Conservation (phyloP, 2,113 vertebrate genomes). For the Hemibagrus wyckioides region DNA sequence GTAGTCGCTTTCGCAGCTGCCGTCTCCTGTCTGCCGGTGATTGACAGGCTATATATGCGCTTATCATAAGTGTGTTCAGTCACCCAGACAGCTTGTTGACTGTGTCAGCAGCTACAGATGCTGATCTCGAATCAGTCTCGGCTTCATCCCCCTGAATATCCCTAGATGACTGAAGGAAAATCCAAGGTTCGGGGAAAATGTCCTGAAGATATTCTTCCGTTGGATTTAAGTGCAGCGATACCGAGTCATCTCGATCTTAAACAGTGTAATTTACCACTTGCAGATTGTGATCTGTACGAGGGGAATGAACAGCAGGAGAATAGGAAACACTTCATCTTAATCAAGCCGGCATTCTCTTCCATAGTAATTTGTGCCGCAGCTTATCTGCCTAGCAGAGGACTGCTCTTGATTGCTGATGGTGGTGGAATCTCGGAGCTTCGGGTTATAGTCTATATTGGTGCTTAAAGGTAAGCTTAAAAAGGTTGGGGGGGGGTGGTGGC, state of each 20-base stretch:
- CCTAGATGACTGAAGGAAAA: constrained; percentile 25
- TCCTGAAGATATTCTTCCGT: background rate
- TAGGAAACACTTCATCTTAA: constrained; percentile 43
- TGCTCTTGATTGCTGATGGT: constrained; percentile 47
- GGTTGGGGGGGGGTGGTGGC: too few relatives aligned
- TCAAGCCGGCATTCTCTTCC: constrained; percentile 49
- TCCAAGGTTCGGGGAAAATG: background rate
- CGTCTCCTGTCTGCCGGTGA: constrained; percentile 53
- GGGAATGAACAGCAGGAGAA: constrained; percentile 23
- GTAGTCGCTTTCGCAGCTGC: constrained; percentile 16
- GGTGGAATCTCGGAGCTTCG: constrained; percentile 14
- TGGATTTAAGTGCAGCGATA: background rate
- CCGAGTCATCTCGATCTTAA: constrained; percentile 17
- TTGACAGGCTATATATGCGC: constrained; percentile 61
- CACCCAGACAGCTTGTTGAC: constrained; percentile 58
- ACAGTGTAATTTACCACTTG: constrained; percentile 12
- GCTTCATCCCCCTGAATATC: constrained; percentile 41
- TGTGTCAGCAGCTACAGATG: constrained; percentile 30
- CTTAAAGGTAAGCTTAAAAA: constrained; percentile 25
- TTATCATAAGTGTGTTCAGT: constrained; percentile 63
- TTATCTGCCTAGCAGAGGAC: constrained; percentile 36
- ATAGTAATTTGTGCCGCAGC: constrained; percentile 54
- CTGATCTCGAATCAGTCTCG: constrained; percentile 29
- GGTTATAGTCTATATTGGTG: background rate
- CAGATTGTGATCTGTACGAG: constrained; percentile 24